These are phyloP conservation scores for Sparus aurata DNA, from an alignment of 2,797 vertebrate genomes.

Conservation along the genomic window DNA sequence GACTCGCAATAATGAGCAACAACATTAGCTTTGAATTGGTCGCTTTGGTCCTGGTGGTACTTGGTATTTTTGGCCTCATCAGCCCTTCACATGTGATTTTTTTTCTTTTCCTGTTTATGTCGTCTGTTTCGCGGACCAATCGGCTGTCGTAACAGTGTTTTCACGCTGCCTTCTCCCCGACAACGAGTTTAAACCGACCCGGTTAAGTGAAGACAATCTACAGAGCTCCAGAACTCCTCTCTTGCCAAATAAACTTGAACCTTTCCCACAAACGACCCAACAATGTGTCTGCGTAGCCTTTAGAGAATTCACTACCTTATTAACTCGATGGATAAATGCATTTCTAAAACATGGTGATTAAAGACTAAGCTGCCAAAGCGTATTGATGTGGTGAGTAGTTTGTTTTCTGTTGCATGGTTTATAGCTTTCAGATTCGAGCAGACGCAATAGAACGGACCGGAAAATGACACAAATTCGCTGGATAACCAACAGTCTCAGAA, in stretches of 20 bases:
- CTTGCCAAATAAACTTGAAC: slow-evolving; percentile 5
- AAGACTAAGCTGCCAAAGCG: background rate
- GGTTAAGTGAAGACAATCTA: background rate
- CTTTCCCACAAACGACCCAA: background rate
- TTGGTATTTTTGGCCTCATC: background rate
- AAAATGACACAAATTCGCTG: slow-evolving; percentile 37
- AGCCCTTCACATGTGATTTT: background rate
- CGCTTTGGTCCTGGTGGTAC: background rate
- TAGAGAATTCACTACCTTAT: background rate
- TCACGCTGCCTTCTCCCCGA: background rate
- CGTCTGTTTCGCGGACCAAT: background rate
- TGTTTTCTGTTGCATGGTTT: slow-evolving; percentile 18
- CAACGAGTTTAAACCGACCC: background rate
- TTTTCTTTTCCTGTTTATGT: background rate
- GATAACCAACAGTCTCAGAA: slow-evolving; percentile 34
- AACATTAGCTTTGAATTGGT: background rate
- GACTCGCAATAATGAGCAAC: background rate
- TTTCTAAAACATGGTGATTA: slow-evolving; percentile 6
- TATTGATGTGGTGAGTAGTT: background rate
- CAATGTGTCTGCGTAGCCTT: background rate
- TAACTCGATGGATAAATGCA: background rate
- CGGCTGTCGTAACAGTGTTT: background rate
- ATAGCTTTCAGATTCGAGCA: slow-evolving; percentile 27
- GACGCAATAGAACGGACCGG: slow-evolving; percentile 20
- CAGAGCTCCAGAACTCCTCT: background rate